These are phyloP conservation scores for Diadumene lineata DNA, from an alignment of 92 coral and sea anemone species.

Conservation along the genomic window DNA sequence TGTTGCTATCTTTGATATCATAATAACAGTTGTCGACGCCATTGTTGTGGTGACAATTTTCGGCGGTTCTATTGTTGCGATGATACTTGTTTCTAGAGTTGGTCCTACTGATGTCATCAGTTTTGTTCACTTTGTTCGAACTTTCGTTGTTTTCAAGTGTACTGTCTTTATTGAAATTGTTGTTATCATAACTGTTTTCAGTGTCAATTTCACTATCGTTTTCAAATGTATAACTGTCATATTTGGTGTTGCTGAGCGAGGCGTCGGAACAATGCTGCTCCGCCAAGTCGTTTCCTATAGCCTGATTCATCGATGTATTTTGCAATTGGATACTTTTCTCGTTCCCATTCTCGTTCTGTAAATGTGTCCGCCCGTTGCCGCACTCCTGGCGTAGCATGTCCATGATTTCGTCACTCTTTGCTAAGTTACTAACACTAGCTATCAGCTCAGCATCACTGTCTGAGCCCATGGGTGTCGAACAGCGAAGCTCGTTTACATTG, in stretches of 20 bases:
- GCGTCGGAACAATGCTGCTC: too few relatives aligned
- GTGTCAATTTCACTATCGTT: background rate
- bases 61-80: too few relatives aligned
- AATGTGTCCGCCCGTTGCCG: slow-evolving; percentile 1
- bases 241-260: too few relatives aligned
- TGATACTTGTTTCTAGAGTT: too few relatives aligned
- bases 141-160: too few relatives aligned
- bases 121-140: too few relatives aligned
- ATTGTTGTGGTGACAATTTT: background rate
- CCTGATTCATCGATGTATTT: background rate
- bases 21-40: background rate
- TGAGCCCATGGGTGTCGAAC: slow-evolving; percentile 9
- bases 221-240: too few relatives aligned
- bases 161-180: too few relatives aligned
- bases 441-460: slow-evolving; percentile 24
- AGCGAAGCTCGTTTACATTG: background rate
- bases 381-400: slow-evolving; percentile 8
- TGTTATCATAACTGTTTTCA: background rate
- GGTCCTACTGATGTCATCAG: too few relatives aligned
- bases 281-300: background rate
- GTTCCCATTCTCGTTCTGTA: background rate
- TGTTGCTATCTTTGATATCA: background rate
- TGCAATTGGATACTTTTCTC: background rate
- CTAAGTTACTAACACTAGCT: slow-evolving; percentile 3
- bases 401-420: slow-evolving; percentile 9